Base-by-base conservation (phyloP, 2,888 invertebrate species). In the Theretra japonica region DNA sequence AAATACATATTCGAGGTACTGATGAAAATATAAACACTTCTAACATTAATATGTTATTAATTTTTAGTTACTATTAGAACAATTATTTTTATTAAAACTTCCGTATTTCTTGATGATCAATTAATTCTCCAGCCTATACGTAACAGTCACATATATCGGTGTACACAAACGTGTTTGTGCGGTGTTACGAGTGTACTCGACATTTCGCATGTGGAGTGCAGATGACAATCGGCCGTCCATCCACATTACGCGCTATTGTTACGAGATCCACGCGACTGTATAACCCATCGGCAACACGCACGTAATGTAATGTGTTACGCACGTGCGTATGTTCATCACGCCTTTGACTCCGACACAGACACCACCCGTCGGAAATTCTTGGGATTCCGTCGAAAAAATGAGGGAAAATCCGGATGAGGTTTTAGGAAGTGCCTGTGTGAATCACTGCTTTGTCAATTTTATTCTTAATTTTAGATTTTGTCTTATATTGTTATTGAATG, bases 261-360 rank as follows among this genome's bases (percentile, higher is more conserved):
- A 65, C 65, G 65, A 41, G 65, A 65, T 21, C 48, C 11, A 23
- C 65, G 17, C 41, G 53, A 53, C 48, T 48, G 23, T 48, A 17
- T 48, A 65, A 65, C 48, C 48, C 65, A 65, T 65, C 48, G 65
- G 65, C 15, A 48, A 48, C 65, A 65, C 48, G 48, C 65, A 65
- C 48, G 41, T 48, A 48, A 41, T 62, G 62, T 62, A 62, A 48
- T 48, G 48, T 48, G 48, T 65, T 65, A 65, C 65, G 65, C 65
- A 65, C 65, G 65, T 65, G 65, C 65, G 65, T 65, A 6, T 65
- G 23, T 48, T 65, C 65, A 65, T 48, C 65, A 65, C 65, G 65
- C 41, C 6, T 15, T 17, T 23, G 41, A 65, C 17, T 48, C 21
- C 23, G 23, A 21, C 48, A 48, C 21, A 21, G 17, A 41, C 33